Percentiles rank a stretch among this genome's conserved stretches.
phyloP scores from a whole-genome alignment of 1,140 invertebrate genomes.

The Chionoecetes opilio region DNA sequence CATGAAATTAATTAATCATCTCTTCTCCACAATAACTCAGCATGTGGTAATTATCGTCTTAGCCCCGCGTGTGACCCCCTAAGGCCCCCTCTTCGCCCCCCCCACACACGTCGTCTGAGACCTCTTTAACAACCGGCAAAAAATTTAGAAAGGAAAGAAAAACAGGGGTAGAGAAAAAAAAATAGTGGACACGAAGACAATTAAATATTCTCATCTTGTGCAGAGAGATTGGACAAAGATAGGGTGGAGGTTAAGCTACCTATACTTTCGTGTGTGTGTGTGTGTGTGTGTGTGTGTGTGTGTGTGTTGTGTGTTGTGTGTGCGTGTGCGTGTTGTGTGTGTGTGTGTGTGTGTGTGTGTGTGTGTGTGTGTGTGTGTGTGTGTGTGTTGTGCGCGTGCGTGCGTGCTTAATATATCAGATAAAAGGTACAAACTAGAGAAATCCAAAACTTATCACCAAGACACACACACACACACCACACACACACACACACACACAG shows the following conservation, averaged over 20 bases:
- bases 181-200: neutral
- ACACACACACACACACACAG: too few relatives aligned
- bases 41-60: slow-evolving; percentile 9
- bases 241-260: too few relatives aligned
- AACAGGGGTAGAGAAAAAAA: too few relatives aligned
- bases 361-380: slow-evolving; percentile 22
- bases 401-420: neutral
- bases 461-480: too few relatives aligned
- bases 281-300: neutral
- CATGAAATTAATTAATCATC: neutral
- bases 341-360: slow-evolving; percentile 54
- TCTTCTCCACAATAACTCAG: neutral
- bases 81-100: neutral
- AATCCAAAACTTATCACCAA: neutral
- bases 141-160: neutral
- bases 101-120: neutral
- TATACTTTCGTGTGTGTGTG: neutral
- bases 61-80: neutral
- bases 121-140: neutral
- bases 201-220: too few relatives aligned
- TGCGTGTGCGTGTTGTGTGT: neutral
- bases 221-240: neutral
- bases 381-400: slow-evolving; percentile 17
- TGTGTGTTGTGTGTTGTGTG: slow-evolving; percentile 28
- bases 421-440: too few relatives aligned